Conservation (phyloP, 1,140 invertebrate species). For the Lanistes nyassanus region DNA sequence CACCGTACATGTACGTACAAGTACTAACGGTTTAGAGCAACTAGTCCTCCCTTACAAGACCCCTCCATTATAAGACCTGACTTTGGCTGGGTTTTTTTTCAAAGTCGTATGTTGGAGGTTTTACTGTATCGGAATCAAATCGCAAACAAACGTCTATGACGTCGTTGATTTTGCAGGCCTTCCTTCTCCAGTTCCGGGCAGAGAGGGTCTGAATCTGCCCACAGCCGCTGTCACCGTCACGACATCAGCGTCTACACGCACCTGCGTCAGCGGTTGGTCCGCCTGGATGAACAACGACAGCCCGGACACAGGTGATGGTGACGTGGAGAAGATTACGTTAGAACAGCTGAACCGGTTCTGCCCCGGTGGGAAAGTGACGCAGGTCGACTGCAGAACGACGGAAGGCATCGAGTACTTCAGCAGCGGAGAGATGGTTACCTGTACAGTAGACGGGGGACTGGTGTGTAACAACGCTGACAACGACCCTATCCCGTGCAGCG, state of each 20-base stretch:
- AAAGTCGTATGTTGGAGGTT: neutral
- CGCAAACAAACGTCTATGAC: neutral
- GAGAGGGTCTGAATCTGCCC: neutral
- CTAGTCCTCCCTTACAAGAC: too few relatives aligned
- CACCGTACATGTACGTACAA: too few relatives aligned
- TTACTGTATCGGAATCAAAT: neutral
- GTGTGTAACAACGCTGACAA: constrained; percentile 47
- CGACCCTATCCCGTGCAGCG: constrained; percentile 55
- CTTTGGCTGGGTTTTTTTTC: too few relatives aligned
- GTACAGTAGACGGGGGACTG: constrained; percentile 44
- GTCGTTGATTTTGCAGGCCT: neutral
- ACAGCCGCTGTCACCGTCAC: neutral
- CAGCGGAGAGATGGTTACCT: constrained; percentile 46
- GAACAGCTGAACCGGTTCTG: constrained; percentile 43
- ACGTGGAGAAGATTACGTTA: constrained; percentile 40
- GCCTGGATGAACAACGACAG: constrained; percentile 42
- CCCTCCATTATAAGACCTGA: too few relatives aligned
- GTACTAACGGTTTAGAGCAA: too few relatives aligned
- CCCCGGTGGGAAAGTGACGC: constrained; percentile 43
- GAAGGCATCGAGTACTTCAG: constrained; percentile 40
- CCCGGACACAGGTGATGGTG: constrained; percentile 31
- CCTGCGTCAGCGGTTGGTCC: constrained; percentile 33
- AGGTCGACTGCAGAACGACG: constrained; percentile 45
- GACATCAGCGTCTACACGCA: neutral
- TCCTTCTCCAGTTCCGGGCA: neutral